These are phyloP conservation scores for Biston stratarius DNA, from an alignment of 2,888 invertebrate genomes.

Conservation along the genomic window DNA sequence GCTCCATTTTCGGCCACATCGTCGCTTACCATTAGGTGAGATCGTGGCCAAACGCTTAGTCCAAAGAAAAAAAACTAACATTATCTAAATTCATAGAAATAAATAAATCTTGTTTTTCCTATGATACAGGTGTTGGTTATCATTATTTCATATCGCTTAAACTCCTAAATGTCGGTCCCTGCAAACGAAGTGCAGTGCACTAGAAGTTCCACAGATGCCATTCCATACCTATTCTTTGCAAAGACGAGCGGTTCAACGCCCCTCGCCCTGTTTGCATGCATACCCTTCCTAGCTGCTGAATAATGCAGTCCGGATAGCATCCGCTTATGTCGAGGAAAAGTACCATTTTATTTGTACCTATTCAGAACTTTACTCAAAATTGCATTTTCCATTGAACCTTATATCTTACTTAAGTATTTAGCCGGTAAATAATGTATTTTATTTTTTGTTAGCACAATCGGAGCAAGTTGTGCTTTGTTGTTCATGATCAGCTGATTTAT, in stretches of 20 bases:
- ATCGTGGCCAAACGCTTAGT: no score
- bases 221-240: conserved; percentile 36
- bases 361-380: conserved; percentile 19
- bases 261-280: conserved; percentile 59
- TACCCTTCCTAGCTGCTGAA: conserved; percentile 69
- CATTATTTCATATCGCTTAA: conserved; percentile 3
- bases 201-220: conserved; percentile 9
- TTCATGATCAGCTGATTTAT: background rate
- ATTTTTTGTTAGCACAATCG: background rate
- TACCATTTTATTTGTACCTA: conserved; percentile 25
- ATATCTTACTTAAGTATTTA: background rate
- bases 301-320: conserved; percentile 63
- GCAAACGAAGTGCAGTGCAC: background rate
- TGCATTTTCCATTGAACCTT: conserved; percentile 6
- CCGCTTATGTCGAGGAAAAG: conserved; percentile 34
- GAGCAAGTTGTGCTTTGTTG: background rate
- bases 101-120: background rate
- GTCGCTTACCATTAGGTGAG: no score
- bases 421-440: background rate
- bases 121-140: no score
- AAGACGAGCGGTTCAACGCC: conserved; percentile 54
- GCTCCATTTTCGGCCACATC: no score
- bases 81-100: no score
- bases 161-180: conserved; percentile 2
- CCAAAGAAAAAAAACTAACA: background rate